Evolutionary conservation across 2,113 vertebrate genomes (phyloP).

Genomic region (Pristiophorus japonicus): DNA sequence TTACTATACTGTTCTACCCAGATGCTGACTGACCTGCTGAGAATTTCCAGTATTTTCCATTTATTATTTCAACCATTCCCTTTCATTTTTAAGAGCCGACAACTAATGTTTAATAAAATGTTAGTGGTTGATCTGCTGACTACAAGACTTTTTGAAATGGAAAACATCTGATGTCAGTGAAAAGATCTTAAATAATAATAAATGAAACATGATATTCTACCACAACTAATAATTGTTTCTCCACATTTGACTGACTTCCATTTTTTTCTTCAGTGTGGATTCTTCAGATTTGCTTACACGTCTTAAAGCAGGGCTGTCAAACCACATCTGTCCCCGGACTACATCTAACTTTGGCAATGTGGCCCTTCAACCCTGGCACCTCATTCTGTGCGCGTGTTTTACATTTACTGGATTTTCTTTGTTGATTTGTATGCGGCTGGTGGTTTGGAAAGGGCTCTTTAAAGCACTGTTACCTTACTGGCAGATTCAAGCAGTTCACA

Average conservation of each 20-base stretch:
- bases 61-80: not conserved
- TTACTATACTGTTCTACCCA: not conserved
- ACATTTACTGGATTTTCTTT: not conserved
- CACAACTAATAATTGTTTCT: not conserved
- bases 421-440: not conserved
- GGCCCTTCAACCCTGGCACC: not conserved
- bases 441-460: not conserved
- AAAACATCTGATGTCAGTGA: not conserved
- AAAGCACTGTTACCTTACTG: not conserved
- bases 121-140: not conserved
- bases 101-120: not conserved
- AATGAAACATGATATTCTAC: not conserved
- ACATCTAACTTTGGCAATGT: not conserved
- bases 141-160: not conserved
- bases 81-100: not conserved
- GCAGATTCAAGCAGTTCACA: not conserved
- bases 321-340: not conserved
- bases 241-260: not conserved
- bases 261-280: not conserved
- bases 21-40: not conserved
- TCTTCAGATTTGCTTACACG: not conserved
- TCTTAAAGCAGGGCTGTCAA: not conserved
- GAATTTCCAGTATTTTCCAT: not conserved
- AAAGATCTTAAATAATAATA: not conserved
- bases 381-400: not conserved